A percentile compares a stretch with the other conserved stretches of the same genome.
These are phyloP conservation scores for Eptesicus fuscus DNA, from an alignment of 2,113 vertebrate species.

Conservation along the genomic window DNA sequence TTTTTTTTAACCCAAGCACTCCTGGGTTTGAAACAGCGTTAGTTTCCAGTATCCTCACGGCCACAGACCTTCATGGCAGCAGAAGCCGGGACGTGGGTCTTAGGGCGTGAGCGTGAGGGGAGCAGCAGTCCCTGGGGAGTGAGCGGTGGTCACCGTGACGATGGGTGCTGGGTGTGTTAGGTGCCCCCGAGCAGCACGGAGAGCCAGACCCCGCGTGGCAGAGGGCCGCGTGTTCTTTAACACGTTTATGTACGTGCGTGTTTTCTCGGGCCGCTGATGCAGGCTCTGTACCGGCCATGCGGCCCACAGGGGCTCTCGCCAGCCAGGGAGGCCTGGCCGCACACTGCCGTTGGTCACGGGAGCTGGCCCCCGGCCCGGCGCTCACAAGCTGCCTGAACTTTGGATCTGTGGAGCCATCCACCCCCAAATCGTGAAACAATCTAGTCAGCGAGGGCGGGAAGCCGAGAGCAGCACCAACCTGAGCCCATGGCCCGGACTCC, in stretches of 20 bases:
- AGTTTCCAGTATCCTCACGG: neutral
- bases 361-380: neutral
- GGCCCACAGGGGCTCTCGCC: neutral
- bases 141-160: neutral
- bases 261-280: neutral
- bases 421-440: neutral
- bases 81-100: neutral
- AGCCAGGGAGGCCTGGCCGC: neutral
- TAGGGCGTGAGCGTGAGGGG: neutral
- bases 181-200: neutral
- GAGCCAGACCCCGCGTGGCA: neutral
- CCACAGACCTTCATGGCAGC: neutral
- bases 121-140: neutral
- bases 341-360: rapidly evolving
- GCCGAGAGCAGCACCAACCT: neutral
- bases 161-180: neutral
- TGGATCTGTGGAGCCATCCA: neutral
- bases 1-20: neutral
- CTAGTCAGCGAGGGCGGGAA: neutral
- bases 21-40: neutral
- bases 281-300: neutral
- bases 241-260: neutral
- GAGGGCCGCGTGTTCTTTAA: neutral
- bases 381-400: neutral
- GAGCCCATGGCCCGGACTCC: neutral